Conservation (phyloP, 2,888 invertebrate species). For the Parnassius glacialis region DNA sequence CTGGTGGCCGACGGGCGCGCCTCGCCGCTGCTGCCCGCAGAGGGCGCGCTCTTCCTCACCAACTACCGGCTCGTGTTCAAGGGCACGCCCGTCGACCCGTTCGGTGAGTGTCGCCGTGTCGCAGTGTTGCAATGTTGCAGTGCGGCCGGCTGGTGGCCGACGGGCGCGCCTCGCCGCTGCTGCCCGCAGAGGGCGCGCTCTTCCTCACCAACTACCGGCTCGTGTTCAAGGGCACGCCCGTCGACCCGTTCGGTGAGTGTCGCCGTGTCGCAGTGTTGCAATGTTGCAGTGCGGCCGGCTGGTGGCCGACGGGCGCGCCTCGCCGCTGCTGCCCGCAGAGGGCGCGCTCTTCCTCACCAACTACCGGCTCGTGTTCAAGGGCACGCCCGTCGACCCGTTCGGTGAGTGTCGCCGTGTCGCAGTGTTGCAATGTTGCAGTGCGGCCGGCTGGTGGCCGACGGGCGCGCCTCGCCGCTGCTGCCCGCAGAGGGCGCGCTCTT, state of each 20-base stretch:
- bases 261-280: too few relatives aligned
- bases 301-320: constrained; percentile 93
- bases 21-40: constrained; percentile 92
- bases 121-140: constrained; percentile 83
- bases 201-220: constrained; percentile 98
- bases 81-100: constrained; percentile 97
- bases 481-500: constrained; percentile 99
- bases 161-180: constrained; percentile 87
- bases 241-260: constrained; percentile 92
- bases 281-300: constrained; percentile 89
- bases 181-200: constrained; percentile 98
- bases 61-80: constrained; percentile 98
- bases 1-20: constrained; percentile 94
- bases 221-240: constrained; percentile 95
- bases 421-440: constrained; percentile 84
- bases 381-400: constrained; percentile 96
- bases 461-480: constrained; percentile 90
- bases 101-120: constrained; percentile 84
- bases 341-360: constrained; percentile 98
- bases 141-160: constrained; percentile 91
- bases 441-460: constrained; percentile 83
- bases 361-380: constrained; percentile 97
- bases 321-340: constrained; percentile 93
- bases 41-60: constrained; percentile 97
- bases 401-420: constrained; percentile 83